Evolutionary conservation across 2,888 invertebrate genomes (phyloP).

Genomic region (Stenchaetothrips biformis): DNA sequence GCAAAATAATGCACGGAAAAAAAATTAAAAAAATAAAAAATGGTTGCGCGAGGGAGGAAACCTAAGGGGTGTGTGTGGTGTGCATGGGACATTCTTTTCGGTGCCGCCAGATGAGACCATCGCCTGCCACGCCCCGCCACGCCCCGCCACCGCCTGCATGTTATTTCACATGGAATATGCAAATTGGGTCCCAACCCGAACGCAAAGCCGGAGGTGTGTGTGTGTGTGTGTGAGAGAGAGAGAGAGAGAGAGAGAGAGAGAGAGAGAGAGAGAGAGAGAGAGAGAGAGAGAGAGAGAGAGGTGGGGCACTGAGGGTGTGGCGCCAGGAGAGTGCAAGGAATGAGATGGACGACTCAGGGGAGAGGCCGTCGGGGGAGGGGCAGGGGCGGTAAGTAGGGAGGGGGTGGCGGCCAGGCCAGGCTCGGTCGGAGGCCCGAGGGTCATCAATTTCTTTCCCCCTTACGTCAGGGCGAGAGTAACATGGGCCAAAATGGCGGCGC

Average conservation of each 20-base stretch:
- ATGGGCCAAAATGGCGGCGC: conserved; percentile 14
- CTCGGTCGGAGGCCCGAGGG: not conserved
- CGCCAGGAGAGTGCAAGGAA: not conserved
- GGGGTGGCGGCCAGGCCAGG: not conserved
- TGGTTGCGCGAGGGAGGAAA: not conserved
- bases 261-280: not conserved
- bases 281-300: not conserved
- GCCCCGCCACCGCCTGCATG: conserved; percentile 7
- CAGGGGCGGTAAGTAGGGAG: not conserved
- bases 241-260: not conserved
- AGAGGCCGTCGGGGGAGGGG: not conserved
- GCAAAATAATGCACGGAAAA: not conserved
- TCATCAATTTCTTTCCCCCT: conserved; percentile 24
- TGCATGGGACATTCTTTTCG: not conserved
- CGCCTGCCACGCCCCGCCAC: not conserved
- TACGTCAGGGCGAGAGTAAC: conserved; percentile 20
- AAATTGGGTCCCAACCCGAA: conserved; percentile 20
- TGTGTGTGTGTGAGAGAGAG: not conserved
- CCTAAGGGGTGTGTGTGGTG: not conserved
- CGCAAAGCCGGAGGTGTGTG: not conserved
- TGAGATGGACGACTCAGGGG: conserved; percentile 8
- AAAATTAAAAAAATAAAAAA: not conserved
- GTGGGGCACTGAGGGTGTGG: not conserved
- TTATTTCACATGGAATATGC: conserved; percentile 24
- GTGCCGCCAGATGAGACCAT: conserved; percentile 7